A percentile compares a stretch with the other conserved stretches of the same genome.
Evolutionary conservation across 2,797 vertebrate genomes (phyloP).

Genomic region (Craterocephalus amniculus): DNA sequence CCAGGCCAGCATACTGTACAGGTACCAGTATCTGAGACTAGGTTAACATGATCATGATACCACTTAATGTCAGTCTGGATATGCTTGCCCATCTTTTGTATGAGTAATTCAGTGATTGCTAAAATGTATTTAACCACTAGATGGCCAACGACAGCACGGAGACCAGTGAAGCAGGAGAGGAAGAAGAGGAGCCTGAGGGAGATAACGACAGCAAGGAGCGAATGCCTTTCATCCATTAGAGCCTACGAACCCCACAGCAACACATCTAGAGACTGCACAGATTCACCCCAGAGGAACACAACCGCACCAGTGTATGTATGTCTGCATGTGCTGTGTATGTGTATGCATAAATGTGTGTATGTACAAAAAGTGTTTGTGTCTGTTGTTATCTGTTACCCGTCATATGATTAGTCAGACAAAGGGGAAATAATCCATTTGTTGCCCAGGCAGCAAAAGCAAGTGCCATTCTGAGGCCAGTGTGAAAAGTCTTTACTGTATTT

Average conservation of each 20-base stretch:
- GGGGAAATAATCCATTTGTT: conserved; percentile 25
- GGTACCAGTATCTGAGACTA: conserved; percentile 2
- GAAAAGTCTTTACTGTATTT: conserved; percentile 72
- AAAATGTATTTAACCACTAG: conserved; percentile 74
- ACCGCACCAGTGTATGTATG: conserved; percentile 82
- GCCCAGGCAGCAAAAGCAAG: conserved; percentile 72
- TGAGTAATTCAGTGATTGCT: not conserved
- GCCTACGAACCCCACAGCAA: not conserved
- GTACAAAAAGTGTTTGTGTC: conserved; percentile 74
- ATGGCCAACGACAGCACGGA: conserved; percentile 99
- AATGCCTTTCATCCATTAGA: conserved; percentile 98
- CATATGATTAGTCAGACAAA: conserved; percentile 85
- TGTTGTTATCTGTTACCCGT: conserved; percentile 79
- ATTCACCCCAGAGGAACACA: conserved; percentile 69
- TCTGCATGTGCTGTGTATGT: conserved; percentile 54
- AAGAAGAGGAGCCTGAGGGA: conserved; percentile 97
- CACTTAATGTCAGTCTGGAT: conserved; percentile 3
- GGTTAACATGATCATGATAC: not conserved
- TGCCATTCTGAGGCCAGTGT: conserved; percentile 87
- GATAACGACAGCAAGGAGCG: conserved; percentile 97
- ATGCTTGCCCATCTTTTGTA: conserved; percentile 11
- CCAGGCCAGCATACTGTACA: conserved; percentile 11
- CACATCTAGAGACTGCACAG: conserved; percentile 54
- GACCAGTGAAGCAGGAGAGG: conserved; percentile 97
- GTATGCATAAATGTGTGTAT: conserved; percentile 46